Evolutionary conservation across 2,113 vertebrate genomes (phyloP).

Genomic region (Epinephelus cyanopodus): DNA sequence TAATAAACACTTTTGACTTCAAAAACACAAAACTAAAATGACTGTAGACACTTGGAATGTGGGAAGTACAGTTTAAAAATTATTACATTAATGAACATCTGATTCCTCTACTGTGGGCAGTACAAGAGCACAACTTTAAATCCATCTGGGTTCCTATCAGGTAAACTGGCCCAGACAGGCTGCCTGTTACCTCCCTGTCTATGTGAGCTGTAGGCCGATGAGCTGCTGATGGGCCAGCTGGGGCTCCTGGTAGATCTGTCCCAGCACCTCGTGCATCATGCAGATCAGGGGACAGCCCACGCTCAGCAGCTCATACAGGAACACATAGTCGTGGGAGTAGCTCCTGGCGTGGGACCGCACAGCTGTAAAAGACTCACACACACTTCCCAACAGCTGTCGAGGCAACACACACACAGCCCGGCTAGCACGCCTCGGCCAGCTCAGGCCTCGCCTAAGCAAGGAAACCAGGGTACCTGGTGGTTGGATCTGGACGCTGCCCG

Average conservation of each 20-base stretch:
- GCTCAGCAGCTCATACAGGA: conserved; percentile 93
- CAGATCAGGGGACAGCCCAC: conserved; percentile 91
- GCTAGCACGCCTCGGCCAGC: conserved; percentile 88
- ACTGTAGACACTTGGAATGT: conserved; percentile 18
- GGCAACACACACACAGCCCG: conserved; percentile 87
- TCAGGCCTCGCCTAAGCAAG: conserved; percentile 88
- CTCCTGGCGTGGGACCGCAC: conserved; percentile 88
- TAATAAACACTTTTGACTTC: conserved; percentile 13
- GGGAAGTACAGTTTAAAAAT: conserved; percentile 1
- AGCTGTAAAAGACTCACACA: conserved; percentile 83
- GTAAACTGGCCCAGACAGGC: neutral
- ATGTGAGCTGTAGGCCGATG: conserved; percentile 23
- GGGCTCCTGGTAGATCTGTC: conserved; percentile 89
- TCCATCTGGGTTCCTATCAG: neutral
- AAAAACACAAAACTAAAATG: conserved; percentile 27
- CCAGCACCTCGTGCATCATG: conserved; percentile 89
- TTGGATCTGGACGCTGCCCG: conserved; percentile 81
- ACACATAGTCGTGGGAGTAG: conserved; percentile 90
- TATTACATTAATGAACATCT: neutral
- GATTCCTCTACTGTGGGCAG: neutral
- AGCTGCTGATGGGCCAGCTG: conserved; percentile 49
- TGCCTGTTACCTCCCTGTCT: conserved; percentile 1
- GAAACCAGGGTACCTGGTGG: conserved; percentile 95
- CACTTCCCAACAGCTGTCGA: conserved; percentile 85
- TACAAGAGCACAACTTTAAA: neutral